Evolutionary conservation across 2,888 invertebrate species (phyloP), one percentile per base, ranked within the genome.

Genomic region (Patella caerulea): DNA sequence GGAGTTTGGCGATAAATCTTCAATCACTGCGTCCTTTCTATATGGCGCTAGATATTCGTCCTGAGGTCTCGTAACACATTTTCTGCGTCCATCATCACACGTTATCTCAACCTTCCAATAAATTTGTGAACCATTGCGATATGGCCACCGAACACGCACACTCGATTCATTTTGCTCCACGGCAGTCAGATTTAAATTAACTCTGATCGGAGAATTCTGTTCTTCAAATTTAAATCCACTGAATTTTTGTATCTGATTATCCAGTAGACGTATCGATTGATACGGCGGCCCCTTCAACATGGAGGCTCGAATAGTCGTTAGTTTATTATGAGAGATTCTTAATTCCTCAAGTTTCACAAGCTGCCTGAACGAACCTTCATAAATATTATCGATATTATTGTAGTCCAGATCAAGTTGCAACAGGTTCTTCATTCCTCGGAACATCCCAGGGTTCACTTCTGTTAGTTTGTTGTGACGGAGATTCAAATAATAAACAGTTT

Each of bases 401-500:
- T 72, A 55, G 45, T 79, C 77, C 14, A 83, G 72, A 70, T 81
- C 80, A 17, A 82, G 56, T 3, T 55, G 19, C 55, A 69, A 75
- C n/a, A 83, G 73, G 65, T 75, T 79, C 15, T 71, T 79, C 88
- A 88, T 87, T 59, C 85, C 84, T 12, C 85, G 79, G 73, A 88
- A 84, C 81, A 85, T 82, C 45, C 86, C 88, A 52, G 78, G 76
- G 72, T 86, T 78, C 12, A 88, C 71, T 56, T n/a, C 65, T 2
- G 56, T 73, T 52, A 83, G 55, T 19, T 71, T 52, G 56, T 83
- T 83, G 4, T 76, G 80, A 9, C 79, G 59, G 12, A 87, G 69
- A 59, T 84, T 77, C 12, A 88, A 71, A 14, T 82, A 78, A 76
- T 84, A 85, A n/a, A 86, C 79, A 53, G 82, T 83, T 59, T 86